A percentile compares a stretch with the other conserved stretches of the same genome.
phyloP scores from a whole-genome alignment of 2,797 vertebrate genomes.

The Ctenosaura bakeri region DNA sequence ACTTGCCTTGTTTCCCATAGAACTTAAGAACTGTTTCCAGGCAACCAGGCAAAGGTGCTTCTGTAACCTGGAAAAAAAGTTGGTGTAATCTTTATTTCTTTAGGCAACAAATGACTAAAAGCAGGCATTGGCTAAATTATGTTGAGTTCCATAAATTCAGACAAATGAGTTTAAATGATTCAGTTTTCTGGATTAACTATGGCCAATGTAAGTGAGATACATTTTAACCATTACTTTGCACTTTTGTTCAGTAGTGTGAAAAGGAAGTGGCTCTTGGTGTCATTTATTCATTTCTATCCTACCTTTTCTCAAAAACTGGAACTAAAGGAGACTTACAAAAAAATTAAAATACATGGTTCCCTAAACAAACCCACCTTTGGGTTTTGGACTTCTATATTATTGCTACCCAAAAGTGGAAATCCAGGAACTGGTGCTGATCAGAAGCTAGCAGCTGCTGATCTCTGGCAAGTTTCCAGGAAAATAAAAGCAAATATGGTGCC shows the following conservation, averaged over 20 bases:
- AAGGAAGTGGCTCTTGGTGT: not conserved
- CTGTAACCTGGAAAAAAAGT: conserved; percentile 1
- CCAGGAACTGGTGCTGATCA: no score
- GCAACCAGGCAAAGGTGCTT: conserved; percentile 7
- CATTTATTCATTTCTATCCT: no score
- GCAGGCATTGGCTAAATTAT: no score
- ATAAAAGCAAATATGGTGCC: no score
- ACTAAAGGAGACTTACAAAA: no score
- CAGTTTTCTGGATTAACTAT: not conserved
- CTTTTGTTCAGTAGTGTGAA: not conserved
- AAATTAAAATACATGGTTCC: no score
- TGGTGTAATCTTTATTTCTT: not conserved
- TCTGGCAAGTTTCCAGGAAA: no score
- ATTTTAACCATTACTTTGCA: not conserved
- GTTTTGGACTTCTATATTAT: no score
- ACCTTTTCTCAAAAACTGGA: no score
- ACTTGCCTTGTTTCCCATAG: conserved; percentile 5
- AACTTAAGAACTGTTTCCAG: conserved; percentile 23
- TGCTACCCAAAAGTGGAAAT: no score
- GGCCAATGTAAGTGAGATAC: not conserved
- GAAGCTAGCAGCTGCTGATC: no score
- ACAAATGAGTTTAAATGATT: not conserved
- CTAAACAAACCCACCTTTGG: no score
- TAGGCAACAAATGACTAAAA: not conserved
- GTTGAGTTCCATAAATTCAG: not conserved